Evolutionary conservation across 2,797 vertebrate genomes (phyloP), one percentile per base, ranked within the genome.

Genomic region (Acridotheres tristis): DNA sequence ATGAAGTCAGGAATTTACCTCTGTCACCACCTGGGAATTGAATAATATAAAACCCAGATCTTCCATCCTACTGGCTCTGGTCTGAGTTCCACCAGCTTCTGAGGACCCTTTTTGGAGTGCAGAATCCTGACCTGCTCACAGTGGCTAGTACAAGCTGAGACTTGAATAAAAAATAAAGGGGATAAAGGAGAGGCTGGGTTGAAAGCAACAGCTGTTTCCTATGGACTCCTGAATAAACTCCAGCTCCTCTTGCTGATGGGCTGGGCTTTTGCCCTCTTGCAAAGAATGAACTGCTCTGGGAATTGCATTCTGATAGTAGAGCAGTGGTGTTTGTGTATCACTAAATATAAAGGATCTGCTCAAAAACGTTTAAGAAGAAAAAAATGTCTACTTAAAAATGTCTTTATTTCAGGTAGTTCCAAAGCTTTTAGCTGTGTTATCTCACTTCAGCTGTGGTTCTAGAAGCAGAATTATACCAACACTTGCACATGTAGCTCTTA

Each of bases 141-240:
- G 76, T 51, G 62, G 76, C 87, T 65, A 18, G 32, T 38, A 72
- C 83, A 68, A 91, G 82, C 73, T 75, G 69, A 93, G 85, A 91
- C 75, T 58, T 59, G 74, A 93, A 81, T 88, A 94, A 95, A 91
- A 91, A 91, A 84, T 83, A 83, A 77, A 81, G 66, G 73, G 94
- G 93, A 94, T 90, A 94, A 94, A 95, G 92, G 77, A 92, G 85
- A 92, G 45, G 71, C 76, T 62, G 82, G 51, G 69, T 36, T 91
- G 83, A 91, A 95, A 91, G 88, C 79, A 90, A 86, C 85, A 94
- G 94, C 93, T 93, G 93, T 88, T 96, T 95, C 88, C 83, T 95
- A 72, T 75, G 93, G 85, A 65, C 66, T 93, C 40, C 66, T 86
- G 91, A 84, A 93, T 88, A 94, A 94, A 94, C 93, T 93, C 91